phyloP scores from a whole-genome alignment of 92 coral and sea anemone species.

The Parazoanthus atlanticus region DNA sequence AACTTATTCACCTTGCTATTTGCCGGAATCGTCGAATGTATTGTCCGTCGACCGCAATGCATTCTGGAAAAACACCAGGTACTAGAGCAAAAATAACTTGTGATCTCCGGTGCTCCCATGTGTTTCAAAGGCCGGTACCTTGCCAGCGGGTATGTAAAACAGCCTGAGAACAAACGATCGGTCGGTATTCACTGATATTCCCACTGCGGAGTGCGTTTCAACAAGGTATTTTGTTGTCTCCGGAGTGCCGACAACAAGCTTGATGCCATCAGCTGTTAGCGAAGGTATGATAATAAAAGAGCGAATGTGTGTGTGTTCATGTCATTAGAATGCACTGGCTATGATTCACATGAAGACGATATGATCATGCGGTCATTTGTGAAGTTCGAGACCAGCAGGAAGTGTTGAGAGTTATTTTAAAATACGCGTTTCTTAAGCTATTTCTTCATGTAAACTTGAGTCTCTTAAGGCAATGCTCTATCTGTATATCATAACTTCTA shows the following conservation, averaged over 20 bases:
- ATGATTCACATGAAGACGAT: background rate
- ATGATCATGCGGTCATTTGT: background rate
- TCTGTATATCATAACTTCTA: too few species aligned
- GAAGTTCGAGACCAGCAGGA: background rate
- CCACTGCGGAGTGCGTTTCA: background rate
- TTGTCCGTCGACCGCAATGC: background rate
- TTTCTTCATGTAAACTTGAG: background rate
- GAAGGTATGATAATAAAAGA: conserved; percentile 10
- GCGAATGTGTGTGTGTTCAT: conserved; percentile 2
- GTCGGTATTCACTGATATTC: background rate
- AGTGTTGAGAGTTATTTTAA: background rate
- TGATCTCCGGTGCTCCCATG: conserved; percentile 29
- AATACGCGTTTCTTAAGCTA: background rate
- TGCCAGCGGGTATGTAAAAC: conserved; percentile 28
- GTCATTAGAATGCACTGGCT: background rate
- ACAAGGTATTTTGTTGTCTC: background rate
- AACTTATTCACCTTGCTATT: too few species aligned
- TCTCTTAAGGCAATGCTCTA: background rate
- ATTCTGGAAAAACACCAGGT: conserved; percentile 28
- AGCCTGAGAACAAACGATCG: background rate
- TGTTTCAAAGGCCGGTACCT: conserved; percentile 35
- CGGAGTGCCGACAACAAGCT: background rate
- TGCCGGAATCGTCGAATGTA: too few species aligned
- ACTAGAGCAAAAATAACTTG: background rate
- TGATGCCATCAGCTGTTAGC: conserved; percentile 36